Conservation (phyloP, 2,113 vertebrate genomes). For the Sinocyclocheilus rhinocerous region DNA sequence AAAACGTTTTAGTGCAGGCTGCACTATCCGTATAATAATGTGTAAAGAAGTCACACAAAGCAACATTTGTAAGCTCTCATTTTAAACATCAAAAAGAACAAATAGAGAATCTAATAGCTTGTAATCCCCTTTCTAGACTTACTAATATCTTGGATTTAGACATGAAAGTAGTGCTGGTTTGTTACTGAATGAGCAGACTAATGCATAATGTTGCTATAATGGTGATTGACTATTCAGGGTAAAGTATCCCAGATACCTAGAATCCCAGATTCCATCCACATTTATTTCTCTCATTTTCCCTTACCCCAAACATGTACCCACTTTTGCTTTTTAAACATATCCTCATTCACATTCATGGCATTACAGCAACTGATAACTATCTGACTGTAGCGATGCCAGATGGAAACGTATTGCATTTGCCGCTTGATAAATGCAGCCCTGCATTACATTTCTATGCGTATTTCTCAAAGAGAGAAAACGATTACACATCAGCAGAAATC, state of each 20-base stretch:
- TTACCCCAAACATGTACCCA: not conserved
- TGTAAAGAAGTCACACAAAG: not conserved
- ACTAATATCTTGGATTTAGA: not conserved
- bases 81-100: constrained; percentile 22
- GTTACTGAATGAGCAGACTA: not conserved
- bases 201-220: not conserved
- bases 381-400: not conserved
- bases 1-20: not conserved
- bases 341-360: constrained; percentile 43
- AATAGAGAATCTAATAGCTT: not conserved
- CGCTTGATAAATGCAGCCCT: constrained; percentile 27
- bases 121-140: not conserved
- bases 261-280: not conserved
- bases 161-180: not conserved
- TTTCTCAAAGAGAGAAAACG: constrained; percentile 31
- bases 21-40: not conserved
- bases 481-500: constrained; percentile 23
- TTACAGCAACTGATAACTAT: constrained; percentile 36
- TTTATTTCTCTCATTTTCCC: not conserved
- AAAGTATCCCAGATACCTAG: not conserved
- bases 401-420: too few species aligned
- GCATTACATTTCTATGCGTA: not conserved
- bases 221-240: too few species aligned
- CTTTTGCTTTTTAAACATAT: not conserved
- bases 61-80: not conserved